These are phyloP conservation scores for Anthonomus grandis DNA, from an alignment of 1,140 invertebrate species.

Conservation along the genomic window DNA sequence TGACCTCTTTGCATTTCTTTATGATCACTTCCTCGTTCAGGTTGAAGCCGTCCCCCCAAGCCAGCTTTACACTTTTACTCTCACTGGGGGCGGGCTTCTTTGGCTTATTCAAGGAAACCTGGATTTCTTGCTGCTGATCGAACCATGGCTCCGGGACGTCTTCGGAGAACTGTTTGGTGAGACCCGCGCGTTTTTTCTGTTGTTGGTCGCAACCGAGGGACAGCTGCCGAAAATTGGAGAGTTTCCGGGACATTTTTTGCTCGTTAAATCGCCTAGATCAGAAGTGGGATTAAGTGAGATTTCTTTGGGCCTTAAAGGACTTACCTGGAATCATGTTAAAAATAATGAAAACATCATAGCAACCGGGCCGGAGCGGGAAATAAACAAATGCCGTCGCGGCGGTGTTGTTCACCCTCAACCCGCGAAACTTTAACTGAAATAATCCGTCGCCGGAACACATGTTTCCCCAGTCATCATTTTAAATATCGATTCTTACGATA, in stretches of 20 bases:
- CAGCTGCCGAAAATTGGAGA: constrained; percentile 37
- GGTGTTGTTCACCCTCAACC: constrained; percentile 36
- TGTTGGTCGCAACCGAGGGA: constrained; percentile 38
- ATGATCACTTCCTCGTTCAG: constrained; percentile 36
- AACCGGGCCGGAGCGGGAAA: constrained; percentile 19
- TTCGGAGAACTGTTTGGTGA: constrained; percentile 43
- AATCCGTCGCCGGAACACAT: constrained; percentile 33
- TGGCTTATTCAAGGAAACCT: constrained; percentile 32
- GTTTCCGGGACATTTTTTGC: too few relatives aligned
- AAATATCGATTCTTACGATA: constrained; percentile 38
- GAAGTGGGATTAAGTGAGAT: too few relatives aligned
- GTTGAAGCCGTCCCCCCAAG: constrained; percentile 30
- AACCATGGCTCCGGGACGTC: constrained; percentile 33
- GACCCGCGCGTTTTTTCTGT: constrained; percentile 19
- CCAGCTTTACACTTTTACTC: constrained; percentile 36
- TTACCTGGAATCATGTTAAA: too few relatives aligned
- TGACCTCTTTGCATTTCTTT: constrained; percentile 42
- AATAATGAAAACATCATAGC: constrained; percentile 4
- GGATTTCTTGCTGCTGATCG: constrained; percentile 18
- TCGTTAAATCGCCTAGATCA: too few relatives aligned
- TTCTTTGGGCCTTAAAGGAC: not conserved
- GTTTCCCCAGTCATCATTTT: constrained; percentile 39
- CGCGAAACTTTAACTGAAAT: constrained; percentile 43
- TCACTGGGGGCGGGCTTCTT: constrained; percentile 24
- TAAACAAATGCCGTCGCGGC: constrained; percentile 23